Percentiles rank a stretch among this genome's conserved stretches.
Evolutionary conservation across 2,113 vertebrate genomes (phyloP).

Genomic region (Nothoprocta pentlandii): DNA sequence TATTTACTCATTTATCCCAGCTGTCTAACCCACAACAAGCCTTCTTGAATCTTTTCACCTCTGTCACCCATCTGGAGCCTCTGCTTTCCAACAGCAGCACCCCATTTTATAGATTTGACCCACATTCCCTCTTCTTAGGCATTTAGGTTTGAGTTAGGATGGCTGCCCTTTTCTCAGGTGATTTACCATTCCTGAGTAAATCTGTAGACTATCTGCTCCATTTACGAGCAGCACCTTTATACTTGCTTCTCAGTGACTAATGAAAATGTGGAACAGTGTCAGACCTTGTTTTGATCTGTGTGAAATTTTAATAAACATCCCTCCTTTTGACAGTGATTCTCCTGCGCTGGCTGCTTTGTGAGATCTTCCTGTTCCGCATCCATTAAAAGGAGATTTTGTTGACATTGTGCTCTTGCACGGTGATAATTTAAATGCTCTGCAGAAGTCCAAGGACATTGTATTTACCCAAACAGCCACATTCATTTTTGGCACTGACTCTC

Average conservation of each 20-base stretch:
- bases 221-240: not conserved
- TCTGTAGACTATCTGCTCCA: not conserved
- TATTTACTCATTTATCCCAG: not conserved
- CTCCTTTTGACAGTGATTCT: not conserved
- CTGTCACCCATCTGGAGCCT: not conserved
- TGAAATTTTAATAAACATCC: not conserved
- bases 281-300: not conserved
- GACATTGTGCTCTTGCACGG: not conserved
- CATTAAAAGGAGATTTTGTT: not conserved
- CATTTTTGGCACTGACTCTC: not conserved
- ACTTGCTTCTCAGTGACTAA: not conserved
- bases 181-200: not conserved
- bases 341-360: not conserved
- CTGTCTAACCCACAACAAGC: not conserved
- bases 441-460: not conserved
- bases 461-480: not conserved
- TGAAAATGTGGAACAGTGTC: not conserved
- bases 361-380: not conserved
- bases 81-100: not conserved
- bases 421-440: constrained; percentile 8
- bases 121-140: not conserved
- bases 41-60: not conserved
- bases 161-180: not conserved
- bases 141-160: not conserved
- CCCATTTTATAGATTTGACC: not conserved